A percentile compares a stretch with the other conserved stretches of the same genome.
phyloP scores from a whole-genome alignment of 2,797 vertebrate genomes.

The Pipistrellus kuhlii region DNA sequence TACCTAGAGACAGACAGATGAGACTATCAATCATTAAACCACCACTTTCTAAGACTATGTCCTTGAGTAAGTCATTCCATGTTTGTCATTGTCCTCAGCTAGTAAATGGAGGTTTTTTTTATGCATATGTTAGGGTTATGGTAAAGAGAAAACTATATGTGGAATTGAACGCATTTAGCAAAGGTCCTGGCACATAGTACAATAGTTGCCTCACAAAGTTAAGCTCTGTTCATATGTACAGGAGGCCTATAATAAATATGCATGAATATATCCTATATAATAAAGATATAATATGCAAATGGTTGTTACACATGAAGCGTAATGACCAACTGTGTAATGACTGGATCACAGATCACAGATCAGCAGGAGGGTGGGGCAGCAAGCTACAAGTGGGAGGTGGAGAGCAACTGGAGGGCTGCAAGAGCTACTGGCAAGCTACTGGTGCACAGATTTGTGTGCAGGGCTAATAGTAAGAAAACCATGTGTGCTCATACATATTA shows the following conservation, averaged over 20 bases:
- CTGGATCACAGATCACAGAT: no score
- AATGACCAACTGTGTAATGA: no score
- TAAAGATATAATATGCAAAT: no score
- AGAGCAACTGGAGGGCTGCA: no score
- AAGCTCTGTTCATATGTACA: not conserved
- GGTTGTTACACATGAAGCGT: no score
- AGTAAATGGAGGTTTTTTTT: slow-evolving; percentile 1
- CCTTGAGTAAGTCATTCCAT: not conserved
- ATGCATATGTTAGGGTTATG: not conserved
- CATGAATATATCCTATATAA: not conserved
- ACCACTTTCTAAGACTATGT: slow-evolving; percentile 7
- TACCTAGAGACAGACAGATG: not conserved
- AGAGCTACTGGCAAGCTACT: no score
- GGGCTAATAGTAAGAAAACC: not conserved
- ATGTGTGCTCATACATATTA: slow-evolving; percentile 11
- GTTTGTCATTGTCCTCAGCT: not conserved
- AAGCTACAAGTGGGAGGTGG: no score
- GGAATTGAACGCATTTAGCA: not conserved
- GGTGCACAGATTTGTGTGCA: no score
- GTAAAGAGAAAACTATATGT: slow-evolving; percentile 33
- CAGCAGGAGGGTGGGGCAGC: no score
- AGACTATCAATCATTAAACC: not conserved
- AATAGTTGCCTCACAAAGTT: slow-evolving; percentile 40
- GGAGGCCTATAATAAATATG: not conserved
- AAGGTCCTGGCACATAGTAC: not conserved